phyloP scores from a whole-genome alignment of 2,113 vertebrate species.

The Conger conger region DNA sequence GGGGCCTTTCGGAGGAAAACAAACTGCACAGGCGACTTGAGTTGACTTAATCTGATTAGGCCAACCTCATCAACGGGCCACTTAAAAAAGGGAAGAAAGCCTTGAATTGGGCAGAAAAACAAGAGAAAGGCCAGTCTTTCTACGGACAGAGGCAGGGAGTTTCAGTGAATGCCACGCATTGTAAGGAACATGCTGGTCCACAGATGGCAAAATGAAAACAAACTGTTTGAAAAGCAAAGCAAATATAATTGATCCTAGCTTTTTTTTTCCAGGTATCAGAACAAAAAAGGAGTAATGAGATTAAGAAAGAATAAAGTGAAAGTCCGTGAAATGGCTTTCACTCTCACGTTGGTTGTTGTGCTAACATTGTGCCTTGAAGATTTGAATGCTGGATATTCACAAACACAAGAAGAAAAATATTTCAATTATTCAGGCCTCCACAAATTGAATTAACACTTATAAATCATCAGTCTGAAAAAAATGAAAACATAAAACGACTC shows the following conservation, averaged over 20 bases:
- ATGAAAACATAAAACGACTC: constrained; percentile 56
- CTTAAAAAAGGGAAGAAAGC: constrained; percentile 81
- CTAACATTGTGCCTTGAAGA: constrained; percentile 55
- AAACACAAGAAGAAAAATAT: constrained; percentile 60
- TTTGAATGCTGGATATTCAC: constrained; percentile 38
- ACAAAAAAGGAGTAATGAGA: constrained; percentile 68
- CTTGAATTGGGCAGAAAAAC: constrained; percentile 69
- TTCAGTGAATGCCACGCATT: constrained; percentile 75
- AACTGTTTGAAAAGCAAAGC: constrained; percentile 71
- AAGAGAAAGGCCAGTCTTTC: constrained; percentile 66
- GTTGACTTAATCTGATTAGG: constrained; percentile 95
- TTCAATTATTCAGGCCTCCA: constrained; percentile 62
- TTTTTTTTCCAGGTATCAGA: constrained; percentile 70
- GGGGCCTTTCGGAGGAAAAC: constrained; percentile 80
- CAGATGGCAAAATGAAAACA: constrained; percentile 87
- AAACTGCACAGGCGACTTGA: constrained; percentile 84
- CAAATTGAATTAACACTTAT: constrained; percentile 51
- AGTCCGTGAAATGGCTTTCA: constrained; percentile 51
- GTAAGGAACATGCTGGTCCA: constrained; percentile 75
- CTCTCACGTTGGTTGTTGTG: constrained; percentile 48
- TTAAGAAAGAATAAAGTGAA: constrained; percentile 64
- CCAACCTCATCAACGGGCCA: constrained; percentile 85
- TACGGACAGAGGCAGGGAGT: constrained; percentile 69
- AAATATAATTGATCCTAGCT: constrained; percentile 70
- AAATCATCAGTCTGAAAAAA: constrained; percentile 48